These are phyloP conservation scores for Autographa pulchrina DNA, from an alignment of 2,888 invertebrate genomes.

Conservation along the genomic window DNA sequence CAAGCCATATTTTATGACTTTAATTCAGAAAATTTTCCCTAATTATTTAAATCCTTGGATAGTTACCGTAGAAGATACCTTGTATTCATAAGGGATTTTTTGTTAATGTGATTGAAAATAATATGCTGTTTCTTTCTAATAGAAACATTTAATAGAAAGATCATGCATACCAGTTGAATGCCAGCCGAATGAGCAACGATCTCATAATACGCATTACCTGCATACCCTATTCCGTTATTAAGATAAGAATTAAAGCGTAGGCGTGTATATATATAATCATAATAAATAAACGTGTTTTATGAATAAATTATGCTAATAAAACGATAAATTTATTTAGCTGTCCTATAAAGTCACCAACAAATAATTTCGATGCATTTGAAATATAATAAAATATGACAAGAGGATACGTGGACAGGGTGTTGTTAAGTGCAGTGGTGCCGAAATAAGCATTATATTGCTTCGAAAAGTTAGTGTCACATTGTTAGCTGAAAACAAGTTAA, in stretches of 20 bases:
- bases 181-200: conserved; percentile 23
- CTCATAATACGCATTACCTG: conserved; percentile 27
- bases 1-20: too few relatives aligned
- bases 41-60: neutral
- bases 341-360: conserved; percentile 22
- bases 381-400: conserved; percentile 21
- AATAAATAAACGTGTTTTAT: conserved; percentile 16
- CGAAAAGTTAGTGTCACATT: conserved; percentile 39
- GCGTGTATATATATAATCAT: conserved; percentile 17
- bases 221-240: conserved; percentile 22
- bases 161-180: conserved; percentile 14
- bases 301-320: conserved; percentile 24
- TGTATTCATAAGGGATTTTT: neutral
- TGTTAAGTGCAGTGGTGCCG: conserved; percentile 43
- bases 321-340: conserved; percentile 9
- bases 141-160: neutral
- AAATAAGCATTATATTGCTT: conserved; percentile 56
- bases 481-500: conserved; percentile 46
- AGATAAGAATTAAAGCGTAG: conserved; percentile 17
- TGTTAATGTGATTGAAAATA: neutral
- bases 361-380: conserved; percentile 25
- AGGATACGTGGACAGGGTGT: conserved; percentile 26
- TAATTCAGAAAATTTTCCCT: too few relatives aligned
- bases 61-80: neutral
- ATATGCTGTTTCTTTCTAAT: neutral